Conservation (phyloP, 2,888 invertebrate genomes). For the Cerceris ruficornis region DNA sequence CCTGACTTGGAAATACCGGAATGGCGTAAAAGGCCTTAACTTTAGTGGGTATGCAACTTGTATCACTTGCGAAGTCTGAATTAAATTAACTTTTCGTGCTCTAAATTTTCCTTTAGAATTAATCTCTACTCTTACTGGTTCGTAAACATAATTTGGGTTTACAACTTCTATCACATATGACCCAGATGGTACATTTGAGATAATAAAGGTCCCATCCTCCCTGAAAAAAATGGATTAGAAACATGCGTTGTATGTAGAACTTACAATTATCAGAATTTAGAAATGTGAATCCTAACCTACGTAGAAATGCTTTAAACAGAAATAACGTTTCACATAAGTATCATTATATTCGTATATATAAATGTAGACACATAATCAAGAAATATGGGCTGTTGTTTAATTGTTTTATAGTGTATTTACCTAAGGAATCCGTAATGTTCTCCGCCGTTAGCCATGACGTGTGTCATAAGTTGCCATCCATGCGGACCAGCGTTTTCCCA, state of each 20-base stretch:
- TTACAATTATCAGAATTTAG: neutral
- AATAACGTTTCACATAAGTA: neutral
- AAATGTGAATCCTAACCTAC: neutral
- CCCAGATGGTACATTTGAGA: constrained; percentile 94
- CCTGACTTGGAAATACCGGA: constrained; percentile 94
- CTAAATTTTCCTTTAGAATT: constrained; percentile 98
- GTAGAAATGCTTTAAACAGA: neutral
- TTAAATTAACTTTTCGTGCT: constrained; percentile 95
- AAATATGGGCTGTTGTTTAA: neutral
- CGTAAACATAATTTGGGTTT: constrained; percentile 95
- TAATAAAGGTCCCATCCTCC: constrained; percentile 94
- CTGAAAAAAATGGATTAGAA: constrained; percentile 81
- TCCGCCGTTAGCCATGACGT: constrained; percentile 93
- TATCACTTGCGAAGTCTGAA: constrained; percentile 94
- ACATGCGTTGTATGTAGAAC: neutral
- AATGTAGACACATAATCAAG: neutral
- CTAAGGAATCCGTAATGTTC: constrained; percentile 92
- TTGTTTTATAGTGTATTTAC: constrained; percentile 74
- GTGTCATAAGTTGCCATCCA: constrained; percentile 90
- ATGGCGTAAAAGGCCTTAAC: constrained; percentile 91
- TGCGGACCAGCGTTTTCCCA: constrained; percentile 85
- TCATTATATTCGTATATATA: neutral
- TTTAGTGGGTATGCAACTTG: constrained; percentile 96
- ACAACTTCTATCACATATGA: constrained; percentile 97
- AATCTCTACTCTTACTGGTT: constrained; percentile 97